Evolutionary conservation across 1,140 invertebrate species (phyloP).

Genomic region (Drosophila sproati): DNA sequence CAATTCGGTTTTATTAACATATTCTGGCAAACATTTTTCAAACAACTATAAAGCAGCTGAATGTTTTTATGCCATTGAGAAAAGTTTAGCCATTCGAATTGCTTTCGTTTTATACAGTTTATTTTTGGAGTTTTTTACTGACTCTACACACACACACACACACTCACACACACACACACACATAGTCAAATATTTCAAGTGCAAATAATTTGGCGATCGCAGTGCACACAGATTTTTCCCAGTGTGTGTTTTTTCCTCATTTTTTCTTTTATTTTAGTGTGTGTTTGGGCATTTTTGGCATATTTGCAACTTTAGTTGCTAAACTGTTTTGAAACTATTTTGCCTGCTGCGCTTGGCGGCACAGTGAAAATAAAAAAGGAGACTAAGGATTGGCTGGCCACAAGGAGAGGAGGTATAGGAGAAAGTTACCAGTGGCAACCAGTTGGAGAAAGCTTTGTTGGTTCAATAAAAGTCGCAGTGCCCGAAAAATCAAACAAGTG

Average conservation of each 20-base stretch:
- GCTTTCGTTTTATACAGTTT: slow-evolving; percentile 62
- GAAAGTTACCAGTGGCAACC: too few relatives aligned
- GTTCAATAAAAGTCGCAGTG: slow-evolving; percentile 63
- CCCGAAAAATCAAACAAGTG: slow-evolving; percentile 26
- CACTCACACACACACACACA: slow-evolving; percentile 8
- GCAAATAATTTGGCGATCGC: slow-evolving; percentile 72
- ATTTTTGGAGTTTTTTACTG: slow-evolving; percentile 6
- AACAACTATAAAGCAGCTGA: slow-evolving; percentile 30
- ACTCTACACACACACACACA: not conserved
- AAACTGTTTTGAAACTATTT: slow-evolving; percentile 71
- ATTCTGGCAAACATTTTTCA: slow-evolving; percentile 30
- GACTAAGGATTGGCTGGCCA: not conserved
- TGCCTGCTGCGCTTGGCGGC: slow-evolving; percentile 54
- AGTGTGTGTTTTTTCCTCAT: not conserved
- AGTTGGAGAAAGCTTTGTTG: slow-evolving; percentile 53
- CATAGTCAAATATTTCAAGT: slow-evolving; percentile 52
- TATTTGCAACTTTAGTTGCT: slow-evolving; percentile 76
- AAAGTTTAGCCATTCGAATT: slow-evolving; percentile 54
- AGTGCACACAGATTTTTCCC: slow-evolving; percentile 54
- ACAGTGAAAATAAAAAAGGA: slow-evolving; percentile 34
- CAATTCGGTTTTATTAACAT: slow-evolving; percentile 46
- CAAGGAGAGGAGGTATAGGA: too few relatives aligned
- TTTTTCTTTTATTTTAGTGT: not conserved
- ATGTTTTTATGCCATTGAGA: slow-evolving; percentile 40
- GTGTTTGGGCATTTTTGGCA: slow-evolving; percentile 61